Percentiles rank a stretch among this genome's conserved stretches.
phyloP scores from a whole-genome alignment of 2,888 invertebrate species.

The Cephus pulcher region DNA sequence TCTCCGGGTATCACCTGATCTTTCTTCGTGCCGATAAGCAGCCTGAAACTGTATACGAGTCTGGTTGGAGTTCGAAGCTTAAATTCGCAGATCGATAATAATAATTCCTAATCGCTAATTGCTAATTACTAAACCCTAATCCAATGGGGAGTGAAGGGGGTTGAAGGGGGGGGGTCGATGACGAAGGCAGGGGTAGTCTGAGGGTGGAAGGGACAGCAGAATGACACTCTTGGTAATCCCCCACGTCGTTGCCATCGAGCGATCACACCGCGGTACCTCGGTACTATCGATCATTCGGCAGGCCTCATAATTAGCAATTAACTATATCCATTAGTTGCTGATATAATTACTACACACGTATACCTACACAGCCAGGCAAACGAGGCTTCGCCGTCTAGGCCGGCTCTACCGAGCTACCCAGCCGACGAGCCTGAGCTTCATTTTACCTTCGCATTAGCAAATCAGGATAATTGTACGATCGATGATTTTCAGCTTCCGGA shows the following conservation, averaged over 20 bases:
- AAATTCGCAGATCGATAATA: constrained; percentile 26
- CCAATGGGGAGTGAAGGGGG: constrained; percentile 15
- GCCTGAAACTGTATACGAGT: background rate
- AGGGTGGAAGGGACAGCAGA: constrained; percentile 35
- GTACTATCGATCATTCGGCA: constrained; percentile 66
- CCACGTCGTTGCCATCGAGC: constrained; percentile 37
- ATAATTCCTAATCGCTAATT: constrained; percentile 55
- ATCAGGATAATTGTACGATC: constrained; percentile 61
- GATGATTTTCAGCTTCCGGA: constrained; percentile 45
- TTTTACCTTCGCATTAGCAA: constrained; percentile 54
- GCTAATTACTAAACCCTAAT: constrained; percentile 51
- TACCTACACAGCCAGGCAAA: background rate
- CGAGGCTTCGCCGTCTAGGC: background rate
- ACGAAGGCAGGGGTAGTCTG: constrained; percentile 2
- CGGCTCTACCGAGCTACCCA: background rate
- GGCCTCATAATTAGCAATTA: constrained; percentile 67
- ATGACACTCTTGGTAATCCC: constrained; percentile 60
- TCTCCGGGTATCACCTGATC: background rate
- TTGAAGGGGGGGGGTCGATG: background rate
- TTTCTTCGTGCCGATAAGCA: background rate
- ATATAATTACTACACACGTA: constrained; percentile 63
- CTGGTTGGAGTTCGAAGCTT: background rate
- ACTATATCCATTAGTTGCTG: constrained; percentile 67
- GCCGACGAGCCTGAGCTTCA: constrained; percentile 26
- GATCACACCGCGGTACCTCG: constrained; percentile 51